Base-by-base conservation (phyloP, 2,888 invertebrate species). In the Drosophila seclusa region DNA sequence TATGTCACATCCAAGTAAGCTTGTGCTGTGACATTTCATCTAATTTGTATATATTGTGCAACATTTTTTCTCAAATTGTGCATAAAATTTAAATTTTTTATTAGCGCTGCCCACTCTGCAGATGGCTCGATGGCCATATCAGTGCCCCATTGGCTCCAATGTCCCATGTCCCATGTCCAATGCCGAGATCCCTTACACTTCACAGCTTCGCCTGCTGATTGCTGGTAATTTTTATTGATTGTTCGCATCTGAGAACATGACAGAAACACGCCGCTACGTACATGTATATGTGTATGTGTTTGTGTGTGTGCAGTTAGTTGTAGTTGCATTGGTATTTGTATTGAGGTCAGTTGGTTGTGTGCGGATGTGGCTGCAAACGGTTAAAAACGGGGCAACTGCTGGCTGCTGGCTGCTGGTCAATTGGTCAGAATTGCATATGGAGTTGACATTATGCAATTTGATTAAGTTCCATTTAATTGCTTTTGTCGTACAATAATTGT, bases 31-130 rank as follows among this genome's bases (percentile, higher is more conserved):
- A 76, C 78, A 77, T 78, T 76, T 80, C 75, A 59, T 82, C 87
- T 90, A 89, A 90, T 90, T 90, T 88, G 81, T 89, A 90, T 90
- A 85, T 90, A 90, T 90, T 85, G 76, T 83, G 57, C 58, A 75
- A 67, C 73, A 72, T 74, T 78, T 76, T 76, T 72, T 63, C 60
- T 72, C 61, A 85, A 87, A 82, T 78, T 87, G 89, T 75, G 87
- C 87, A 84, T 82, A 78, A 78, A 87, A 87, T 87, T 90, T 83
- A 75, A 77, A 88, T 87, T 79, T 87, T 73, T 85, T 89, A 88
- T 88, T 82, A 64, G 66, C 66, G 54, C 54, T 36, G 70, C 53
- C 72, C 73, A 68, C n/a, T 42, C 45, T n/a, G 42, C 57, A 48
- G 59, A 48, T 71, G 36, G 27, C 11, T 55, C 31, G 50, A 53